Evolutionary conservation across 2,113 vertebrate species (phyloP).

Genomic region (Falco punctatus): DNA sequence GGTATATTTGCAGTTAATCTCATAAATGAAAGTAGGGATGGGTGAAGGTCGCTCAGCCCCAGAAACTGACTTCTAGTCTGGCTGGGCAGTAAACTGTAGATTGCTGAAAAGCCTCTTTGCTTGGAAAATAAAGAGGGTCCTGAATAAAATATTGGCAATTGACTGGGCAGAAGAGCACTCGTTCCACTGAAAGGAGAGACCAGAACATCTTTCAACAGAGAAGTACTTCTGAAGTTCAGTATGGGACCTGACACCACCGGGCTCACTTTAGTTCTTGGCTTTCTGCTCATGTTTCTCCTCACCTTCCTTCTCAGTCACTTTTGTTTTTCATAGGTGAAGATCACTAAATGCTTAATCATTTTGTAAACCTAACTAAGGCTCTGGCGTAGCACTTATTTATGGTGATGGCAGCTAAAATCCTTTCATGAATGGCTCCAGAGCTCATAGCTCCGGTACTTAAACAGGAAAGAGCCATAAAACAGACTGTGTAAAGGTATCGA

Average conservation of each 20-base stretch:
- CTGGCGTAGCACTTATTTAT: not conserved
- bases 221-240: not conserved
- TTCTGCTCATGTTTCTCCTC: not conserved
- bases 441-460: not conserved
- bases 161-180: not conserved
- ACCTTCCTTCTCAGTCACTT: not conserved
- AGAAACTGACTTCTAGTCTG: not conserved
- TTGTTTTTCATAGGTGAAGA: not conserved
- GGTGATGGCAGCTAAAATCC: not conserved
- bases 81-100: not conserved
- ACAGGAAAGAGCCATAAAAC: not conserved
- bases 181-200: not conserved
- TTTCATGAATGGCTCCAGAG: not conserved
- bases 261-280: not conserved
- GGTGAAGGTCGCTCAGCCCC: not conserved
- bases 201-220: not conserved
- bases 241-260: not conserved
- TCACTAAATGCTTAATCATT: not conserved
- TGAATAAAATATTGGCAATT: not conserved
- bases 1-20: not conserved
- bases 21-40: not conserved
- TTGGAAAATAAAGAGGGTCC: not conserved
- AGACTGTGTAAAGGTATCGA: not conserved
- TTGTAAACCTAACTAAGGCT: not conserved
- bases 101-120: not conserved